Evolutionary conservation across 2,113 vertebrate genomes (phyloP).

Genomic region (Brachypteracias leptosomus): DNA sequence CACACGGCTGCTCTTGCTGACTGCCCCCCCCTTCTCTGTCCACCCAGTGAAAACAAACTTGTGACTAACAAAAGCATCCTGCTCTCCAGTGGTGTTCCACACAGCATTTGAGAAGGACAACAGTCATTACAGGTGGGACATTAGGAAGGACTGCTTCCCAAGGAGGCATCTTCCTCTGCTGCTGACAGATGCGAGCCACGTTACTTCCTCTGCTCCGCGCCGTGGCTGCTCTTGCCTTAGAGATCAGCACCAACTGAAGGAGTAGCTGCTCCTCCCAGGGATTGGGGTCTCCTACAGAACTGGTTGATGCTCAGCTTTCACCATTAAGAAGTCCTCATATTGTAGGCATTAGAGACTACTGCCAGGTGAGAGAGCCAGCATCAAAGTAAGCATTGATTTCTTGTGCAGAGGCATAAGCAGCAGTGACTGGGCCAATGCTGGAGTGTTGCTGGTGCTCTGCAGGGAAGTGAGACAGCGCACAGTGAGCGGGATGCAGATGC

Average conservation of each 20-base stretch:
- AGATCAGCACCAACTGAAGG: neutral
- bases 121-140: neutral
- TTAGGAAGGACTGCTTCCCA: neutral
- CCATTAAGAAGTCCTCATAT: neutral
- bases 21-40: neutral
- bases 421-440: neutral
- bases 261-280: neutral
- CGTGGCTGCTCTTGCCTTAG: neutral
- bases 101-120: neutral
- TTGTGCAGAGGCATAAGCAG: neutral
- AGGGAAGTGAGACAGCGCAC: accelerated
- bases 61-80: neutral
- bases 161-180: neutral
- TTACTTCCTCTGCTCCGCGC: neutral
- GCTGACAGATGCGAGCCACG: accelerated
- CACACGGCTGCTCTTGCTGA: accelerated
- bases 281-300: neutral
- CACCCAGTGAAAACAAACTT: neutral
- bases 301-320: neutral
- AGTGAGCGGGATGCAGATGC: accelerated
- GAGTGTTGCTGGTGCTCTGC: accelerated
- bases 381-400: neutral
- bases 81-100: neutral
- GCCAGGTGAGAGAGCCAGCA: neutral
- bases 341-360: neutral